These are phyloP conservation scores for Arge pagana DNA, from an alignment of 2,888 invertebrate genomes.

Conservation along the genomic window DNA sequence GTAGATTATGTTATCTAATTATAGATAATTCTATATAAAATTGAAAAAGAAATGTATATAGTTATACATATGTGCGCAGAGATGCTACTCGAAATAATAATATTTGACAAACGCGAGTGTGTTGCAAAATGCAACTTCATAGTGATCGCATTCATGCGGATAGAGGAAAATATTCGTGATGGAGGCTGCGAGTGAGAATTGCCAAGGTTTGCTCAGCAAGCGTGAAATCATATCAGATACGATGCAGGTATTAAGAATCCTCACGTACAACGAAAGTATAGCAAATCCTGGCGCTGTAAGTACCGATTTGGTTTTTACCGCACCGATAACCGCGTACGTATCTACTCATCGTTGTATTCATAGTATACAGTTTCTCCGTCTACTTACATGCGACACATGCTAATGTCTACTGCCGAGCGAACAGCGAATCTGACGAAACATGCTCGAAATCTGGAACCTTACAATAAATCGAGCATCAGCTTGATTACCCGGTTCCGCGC, in stretches of 20 bases:
- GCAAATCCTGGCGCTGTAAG: neutral
- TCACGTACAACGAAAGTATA: neutral
- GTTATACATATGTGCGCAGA: too few species aligned
- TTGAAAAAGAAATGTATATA: too few species aligned
- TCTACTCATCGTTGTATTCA: neutral
- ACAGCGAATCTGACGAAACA: slow-evolving; percentile 31
- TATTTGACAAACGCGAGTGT: too few species aligned
- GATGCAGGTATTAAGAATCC: slow-evolving; percentile 2
- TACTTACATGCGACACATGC: slow-evolving; percentile 42
- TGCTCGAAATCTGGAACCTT: slow-evolving; percentile 9
- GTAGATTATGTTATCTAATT: too few species aligned
- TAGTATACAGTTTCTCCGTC: slow-evolving; percentile 37
- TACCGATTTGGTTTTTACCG: neutral
- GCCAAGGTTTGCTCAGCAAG: neutral
- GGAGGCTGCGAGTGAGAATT: neutral
- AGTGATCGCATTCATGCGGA: too few species aligned
- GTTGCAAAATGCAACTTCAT: too few species aligned
- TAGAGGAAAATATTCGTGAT: too few species aligned
- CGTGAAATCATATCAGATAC: neutral
- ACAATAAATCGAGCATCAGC: neutral
- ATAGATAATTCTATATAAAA: too few species aligned
- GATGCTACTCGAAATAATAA: too few species aligned
- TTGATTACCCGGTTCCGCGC: slow-evolving; percentile 32
- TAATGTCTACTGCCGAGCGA: slow-evolving; percentile 40
- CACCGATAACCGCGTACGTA: neutral